Base-by-base conservation (phyloP, 2,797 vertebrate genomes). In the Lepilemur ruficaudatus region DNA sequence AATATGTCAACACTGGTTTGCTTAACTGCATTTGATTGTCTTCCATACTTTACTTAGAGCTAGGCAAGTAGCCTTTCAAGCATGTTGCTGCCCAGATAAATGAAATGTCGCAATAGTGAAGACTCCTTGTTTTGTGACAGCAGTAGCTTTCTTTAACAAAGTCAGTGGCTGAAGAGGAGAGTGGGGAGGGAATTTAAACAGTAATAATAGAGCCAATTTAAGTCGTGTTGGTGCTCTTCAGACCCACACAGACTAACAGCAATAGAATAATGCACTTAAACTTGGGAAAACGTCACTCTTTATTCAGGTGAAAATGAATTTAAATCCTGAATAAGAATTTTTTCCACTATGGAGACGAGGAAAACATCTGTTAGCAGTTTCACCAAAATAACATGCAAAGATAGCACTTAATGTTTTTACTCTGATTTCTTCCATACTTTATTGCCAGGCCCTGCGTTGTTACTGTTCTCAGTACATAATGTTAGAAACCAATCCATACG, bases 1-100 rank as follows among this genome's bases (percentile, higher is more conserved):
- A 99, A 98, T 98, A 98, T 97, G 98, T 99, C 99, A 99, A 98
- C 98, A 98, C 97, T 95, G 57, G 94, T 99, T 98, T 98, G 98
- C 97, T 97, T 98, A 98, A 98, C 97, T 84, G 95, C 79, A 65
- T 94, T 97, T 98, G 98, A 99, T 98, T 98, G 98, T 98, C 98
- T 99, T 98, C 98, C 98, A 98, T 98, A 98, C 98, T 98, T 98
- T 65, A 97, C 96, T 98, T 95, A 98, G 97, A 98, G 92, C 93
- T 87, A 89, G 95, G 97, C 96, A 97, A 79, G 94, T 96, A 25
- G 91, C 96, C 97, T 98, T 98, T 98, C 93, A 97, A 97, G 96
- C 98, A 89, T 97, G 95, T 79, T 91, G 86, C 97, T 98, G 97
- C 95, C 95, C 96, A 96, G 96, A 97, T 93, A 98, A 98, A 98